Conservation (phyloP, 2,888 invertebrate genomes). For the Octonoba sinensis region DNA sequence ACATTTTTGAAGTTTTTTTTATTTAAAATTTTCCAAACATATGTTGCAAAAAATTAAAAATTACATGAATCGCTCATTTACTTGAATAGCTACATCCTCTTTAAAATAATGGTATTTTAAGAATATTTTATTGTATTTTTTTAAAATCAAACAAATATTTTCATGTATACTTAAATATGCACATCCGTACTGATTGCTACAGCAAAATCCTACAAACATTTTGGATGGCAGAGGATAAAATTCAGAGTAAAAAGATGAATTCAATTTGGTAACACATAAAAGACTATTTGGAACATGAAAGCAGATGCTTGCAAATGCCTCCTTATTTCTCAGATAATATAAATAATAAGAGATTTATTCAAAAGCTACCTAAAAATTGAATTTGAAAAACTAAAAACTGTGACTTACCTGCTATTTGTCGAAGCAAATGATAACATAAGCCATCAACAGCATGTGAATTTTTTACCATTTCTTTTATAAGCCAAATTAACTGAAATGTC, state of each 20-base stretch:
- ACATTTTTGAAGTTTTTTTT: background rate
- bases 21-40: background rate
- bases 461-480: constrained; percentile 91
- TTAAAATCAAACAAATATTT: too few relatives aligned
- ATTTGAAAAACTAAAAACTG: background rate
- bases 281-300: too few relatives aligned
- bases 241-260: too few relatives aligned
- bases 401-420: constrained; percentile 85
- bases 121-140: background rate
- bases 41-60: background rate
- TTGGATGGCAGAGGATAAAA: too few relatives aligned
- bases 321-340: too few relatives aligned
- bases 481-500: constrained; percentile 83
- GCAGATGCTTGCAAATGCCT: too few relatives aligned
- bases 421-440: constrained; percentile 89
- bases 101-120: background rate
- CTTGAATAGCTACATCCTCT: background rate
- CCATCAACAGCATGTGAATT: constrained; percentile 89
- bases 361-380: background rate
- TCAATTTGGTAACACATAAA: too few relatives aligned
- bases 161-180: too few relatives aligned
- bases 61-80: background rate
- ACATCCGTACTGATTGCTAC: too few relatives aligned
- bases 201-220: too few relatives aligned
- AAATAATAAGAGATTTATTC: background rate